These are phyloP conservation scores for Parnassius apollo DNA, from an alignment of 2,888 invertebrate species.

Conservation along the genomic window DNA sequence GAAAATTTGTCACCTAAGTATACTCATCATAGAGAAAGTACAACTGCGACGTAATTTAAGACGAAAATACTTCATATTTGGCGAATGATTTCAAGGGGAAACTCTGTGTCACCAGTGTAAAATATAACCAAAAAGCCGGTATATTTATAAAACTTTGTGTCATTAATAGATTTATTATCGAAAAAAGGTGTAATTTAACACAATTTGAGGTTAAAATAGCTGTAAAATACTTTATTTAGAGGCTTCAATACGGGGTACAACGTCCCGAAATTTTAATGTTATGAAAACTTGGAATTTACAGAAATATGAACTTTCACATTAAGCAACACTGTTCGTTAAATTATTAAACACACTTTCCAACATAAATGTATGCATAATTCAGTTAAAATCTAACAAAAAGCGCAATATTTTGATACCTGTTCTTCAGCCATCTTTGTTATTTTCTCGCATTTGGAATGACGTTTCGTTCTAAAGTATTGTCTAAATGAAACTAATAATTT, in stretches of 20 bases:
- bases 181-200: background rate
- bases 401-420: constrained; percentile 83
- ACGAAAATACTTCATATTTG: constrained; percentile 17
- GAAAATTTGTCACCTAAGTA: too few species aligned
- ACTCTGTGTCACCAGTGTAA: constrained; percentile 47
- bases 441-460: constrained; percentile 74
- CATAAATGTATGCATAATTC: constrained; percentile 37
- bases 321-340: background rate
- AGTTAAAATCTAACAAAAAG: constrained; percentile 60
- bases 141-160: constrained; percentile 28
- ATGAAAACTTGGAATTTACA: constrained; percentile 7
- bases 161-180: background rate
- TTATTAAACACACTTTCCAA: constrained; percentile 5
- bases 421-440: constrained; percentile 88
- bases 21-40: constrained; percentile 1
- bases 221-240: constrained; percentile 10
- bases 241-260: constrained; percentile 10
- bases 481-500: too few species aligned
- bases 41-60: constrained; percentile 14
- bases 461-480: constrained; percentile 45
- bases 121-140: constrained; percentile 71
- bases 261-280: constrained; percentile 13
- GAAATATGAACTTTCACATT: constrained; percentile 6
- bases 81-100: constrained; percentile 51
- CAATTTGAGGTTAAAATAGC: constrained; percentile 24